Evolutionary conservation across 2,797 vertebrate species (phyloP).

Genomic region (Chelonia mydas): DNA sequence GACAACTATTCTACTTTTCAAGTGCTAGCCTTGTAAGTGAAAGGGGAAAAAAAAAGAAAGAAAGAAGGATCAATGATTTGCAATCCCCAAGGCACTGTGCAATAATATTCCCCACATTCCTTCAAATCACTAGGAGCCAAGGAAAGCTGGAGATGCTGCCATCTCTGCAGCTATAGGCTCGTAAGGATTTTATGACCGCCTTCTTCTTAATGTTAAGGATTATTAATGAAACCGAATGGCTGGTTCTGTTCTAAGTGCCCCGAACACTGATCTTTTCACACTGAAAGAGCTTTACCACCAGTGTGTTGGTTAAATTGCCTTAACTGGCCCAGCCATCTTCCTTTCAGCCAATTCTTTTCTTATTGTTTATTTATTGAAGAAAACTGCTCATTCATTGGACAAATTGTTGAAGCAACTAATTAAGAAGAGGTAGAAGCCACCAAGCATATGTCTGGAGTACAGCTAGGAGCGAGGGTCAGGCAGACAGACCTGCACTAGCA

Average conservation of each 20-base stretch:
- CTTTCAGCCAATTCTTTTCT: not conserved
- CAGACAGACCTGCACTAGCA: not conserved
- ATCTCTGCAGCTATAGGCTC: not conserved
- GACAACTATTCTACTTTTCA: not conserved
- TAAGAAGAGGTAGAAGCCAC: constrained; percentile 41
- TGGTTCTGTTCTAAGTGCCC: not conserved
- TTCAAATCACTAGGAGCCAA: not conserved
- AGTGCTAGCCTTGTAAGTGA: not conserved
- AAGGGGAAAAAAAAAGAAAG: too few species aligned
- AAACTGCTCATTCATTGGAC: constrained; percentile 24
- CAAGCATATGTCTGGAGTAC: not conserved
- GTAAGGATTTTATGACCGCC: not conserved
- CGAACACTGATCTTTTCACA: constrained; percentile 9
- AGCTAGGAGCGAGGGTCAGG: not conserved
- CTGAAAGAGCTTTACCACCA: not conserved
- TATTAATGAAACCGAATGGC: constrained; percentile 4
- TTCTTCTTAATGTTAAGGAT: not conserved
- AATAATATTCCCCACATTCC: accelerated
- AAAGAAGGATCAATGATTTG: not conserved
- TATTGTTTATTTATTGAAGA: constrained; percentile 11
- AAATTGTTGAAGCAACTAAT: constrained; percentile 50
- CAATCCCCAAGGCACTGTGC: not conserved
- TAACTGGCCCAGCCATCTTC: not conserved
- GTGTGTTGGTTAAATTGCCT: not conserved
- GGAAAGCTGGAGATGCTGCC: not conserved